Conservation (phyloP, 2,888 invertebrate species). For the Tetramorium bicarinatum region DNA sequence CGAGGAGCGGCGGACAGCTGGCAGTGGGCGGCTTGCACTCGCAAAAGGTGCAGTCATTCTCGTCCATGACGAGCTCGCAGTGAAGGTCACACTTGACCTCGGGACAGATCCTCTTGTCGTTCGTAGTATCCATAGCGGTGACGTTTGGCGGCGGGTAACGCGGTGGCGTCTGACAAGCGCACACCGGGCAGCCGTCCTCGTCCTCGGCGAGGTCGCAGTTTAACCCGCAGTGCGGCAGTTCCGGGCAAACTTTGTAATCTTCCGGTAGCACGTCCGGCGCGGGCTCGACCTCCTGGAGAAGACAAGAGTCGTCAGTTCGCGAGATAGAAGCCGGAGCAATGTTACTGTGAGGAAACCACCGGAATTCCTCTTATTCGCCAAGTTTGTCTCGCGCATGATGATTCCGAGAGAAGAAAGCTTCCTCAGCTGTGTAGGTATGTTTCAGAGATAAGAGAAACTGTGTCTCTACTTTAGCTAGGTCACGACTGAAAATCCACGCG, state of each 20-base stretch:
- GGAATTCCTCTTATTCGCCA: constrained; percentile 51
- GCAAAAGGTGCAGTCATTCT: constrained; percentile 82
- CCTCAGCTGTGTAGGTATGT: constrained; percentile 13
- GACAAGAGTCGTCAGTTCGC: constrained; percentile 37
- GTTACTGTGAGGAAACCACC: constrained; percentile 6
- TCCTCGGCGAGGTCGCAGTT: constrained; percentile 78
- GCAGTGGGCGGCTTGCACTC: constrained; percentile 79
- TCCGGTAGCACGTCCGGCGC: constrained; percentile 46
- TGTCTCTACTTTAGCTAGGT: constrained; percentile 11
- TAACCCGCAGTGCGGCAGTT: constrained; percentile 74
- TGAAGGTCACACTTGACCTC: constrained; percentile 80
- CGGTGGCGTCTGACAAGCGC: constrained; percentile 75
- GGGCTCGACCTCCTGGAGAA: constrained; percentile 56
- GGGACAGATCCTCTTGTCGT: constrained; percentile 76
- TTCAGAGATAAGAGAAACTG: constrained; percentile 47
- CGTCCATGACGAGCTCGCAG: constrained; percentile 82
- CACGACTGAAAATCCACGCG: constrained; percentile 26
- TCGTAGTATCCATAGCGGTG: constrained; percentile 41
- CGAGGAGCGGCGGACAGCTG: constrained; percentile 75
- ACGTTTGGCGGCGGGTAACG: constrained; percentile 25
- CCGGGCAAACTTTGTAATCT: constrained; percentile 74
- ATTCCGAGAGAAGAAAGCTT: constrained; percentile 41
- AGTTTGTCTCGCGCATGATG: constrained; percentile 25
- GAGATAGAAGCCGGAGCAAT: constrained; percentile 13
- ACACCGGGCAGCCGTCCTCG: constrained; percentile 79